phyloP scores from a whole-genome alignment of 2,888 invertebrate genomes.

The Luperina nickerlii region DNA sequence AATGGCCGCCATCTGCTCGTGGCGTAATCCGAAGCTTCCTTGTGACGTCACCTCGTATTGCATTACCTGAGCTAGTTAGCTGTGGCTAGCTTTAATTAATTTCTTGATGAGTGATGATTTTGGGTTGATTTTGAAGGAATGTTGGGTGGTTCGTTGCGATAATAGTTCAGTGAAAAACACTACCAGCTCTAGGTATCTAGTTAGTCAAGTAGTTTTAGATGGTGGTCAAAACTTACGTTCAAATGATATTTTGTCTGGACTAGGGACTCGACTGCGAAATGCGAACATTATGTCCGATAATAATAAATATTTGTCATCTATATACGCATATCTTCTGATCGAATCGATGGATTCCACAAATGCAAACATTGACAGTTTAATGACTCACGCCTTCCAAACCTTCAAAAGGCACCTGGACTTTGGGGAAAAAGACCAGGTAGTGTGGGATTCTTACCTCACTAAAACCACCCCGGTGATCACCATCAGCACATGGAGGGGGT shows the following conservation, averaged over 20 bases:
- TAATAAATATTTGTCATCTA: background rate
- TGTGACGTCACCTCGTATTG: slow-evolving; percentile 56
- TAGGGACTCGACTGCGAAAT: background rate
- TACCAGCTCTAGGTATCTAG: background rate
- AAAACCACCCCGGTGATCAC: too few relatives aligned
- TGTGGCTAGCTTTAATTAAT: slow-evolving; percentile 44
- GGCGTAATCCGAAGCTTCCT: slow-evolving; percentile 68
- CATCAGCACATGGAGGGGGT: too few relatives aligned
- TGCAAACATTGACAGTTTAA: background rate
- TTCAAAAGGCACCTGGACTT: too few relatives aligned
- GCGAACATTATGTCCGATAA: background rate
- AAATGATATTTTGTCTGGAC: background rate
- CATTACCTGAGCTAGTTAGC: slow-evolving; percentile 57
- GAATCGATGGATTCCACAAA: background rate
- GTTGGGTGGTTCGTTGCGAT: background rate
- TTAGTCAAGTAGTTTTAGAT: background rate
- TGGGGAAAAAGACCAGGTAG: too few relatives aligned
- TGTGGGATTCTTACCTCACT: too few relatives aligned
- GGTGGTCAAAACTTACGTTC: background rate
- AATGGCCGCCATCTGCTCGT: slow-evolving; percentile 64
- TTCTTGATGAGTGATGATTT: slow-evolving; percentile 40
- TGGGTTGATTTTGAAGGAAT: slow-evolving; percentile 8
- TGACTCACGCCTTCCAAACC: background rate
- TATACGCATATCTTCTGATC: background rate
- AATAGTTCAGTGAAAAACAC: background rate